Evolutionary conservation across 2,797 vertebrate species (phyloP).

Genomic region (Hypotaenidia okinawae): DNA sequence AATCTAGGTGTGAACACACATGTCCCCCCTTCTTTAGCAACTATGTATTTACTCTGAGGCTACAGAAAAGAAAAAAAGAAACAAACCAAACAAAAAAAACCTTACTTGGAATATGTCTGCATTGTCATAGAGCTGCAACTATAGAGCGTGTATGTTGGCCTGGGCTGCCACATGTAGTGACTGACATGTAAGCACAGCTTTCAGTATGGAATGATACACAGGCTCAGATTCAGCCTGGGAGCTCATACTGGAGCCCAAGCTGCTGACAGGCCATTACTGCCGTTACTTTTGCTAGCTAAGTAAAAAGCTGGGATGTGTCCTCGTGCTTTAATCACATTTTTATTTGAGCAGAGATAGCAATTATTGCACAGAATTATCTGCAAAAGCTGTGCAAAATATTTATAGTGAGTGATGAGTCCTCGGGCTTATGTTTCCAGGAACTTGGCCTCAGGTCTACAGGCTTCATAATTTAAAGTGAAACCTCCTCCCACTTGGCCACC

Average conservation of each 20-base stretch:
- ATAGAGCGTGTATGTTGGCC: background rate
- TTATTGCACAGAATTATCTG: background rate
- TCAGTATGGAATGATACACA: background rate
- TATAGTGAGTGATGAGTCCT: background rate
- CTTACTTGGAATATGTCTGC: background rate
- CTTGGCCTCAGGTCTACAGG: background rate
- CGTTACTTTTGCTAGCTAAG: background rate
- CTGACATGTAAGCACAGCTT: background rate
- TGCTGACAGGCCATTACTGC: background rate
- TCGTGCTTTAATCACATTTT: background rate
- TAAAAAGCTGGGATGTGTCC: background rate
- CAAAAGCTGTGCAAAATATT: constrained; percentile 3
- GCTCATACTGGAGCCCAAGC: background rate
- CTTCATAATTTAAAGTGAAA: background rate
- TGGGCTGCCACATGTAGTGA: background rate
- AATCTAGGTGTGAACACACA: background rate
- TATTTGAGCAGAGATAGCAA: background rate
- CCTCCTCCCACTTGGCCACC: background rate
- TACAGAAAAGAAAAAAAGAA: no score
- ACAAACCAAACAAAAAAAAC: background rate
- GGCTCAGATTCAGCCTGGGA: background rate
- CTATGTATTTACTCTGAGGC: background rate
- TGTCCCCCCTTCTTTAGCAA: background rate
- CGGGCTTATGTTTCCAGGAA: background rate
- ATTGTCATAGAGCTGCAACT: background rate